Evolutionary conservation across 2,797 vertebrate species (phyloP).

Genomic region (Cyclopterus lumpus): DNA sequence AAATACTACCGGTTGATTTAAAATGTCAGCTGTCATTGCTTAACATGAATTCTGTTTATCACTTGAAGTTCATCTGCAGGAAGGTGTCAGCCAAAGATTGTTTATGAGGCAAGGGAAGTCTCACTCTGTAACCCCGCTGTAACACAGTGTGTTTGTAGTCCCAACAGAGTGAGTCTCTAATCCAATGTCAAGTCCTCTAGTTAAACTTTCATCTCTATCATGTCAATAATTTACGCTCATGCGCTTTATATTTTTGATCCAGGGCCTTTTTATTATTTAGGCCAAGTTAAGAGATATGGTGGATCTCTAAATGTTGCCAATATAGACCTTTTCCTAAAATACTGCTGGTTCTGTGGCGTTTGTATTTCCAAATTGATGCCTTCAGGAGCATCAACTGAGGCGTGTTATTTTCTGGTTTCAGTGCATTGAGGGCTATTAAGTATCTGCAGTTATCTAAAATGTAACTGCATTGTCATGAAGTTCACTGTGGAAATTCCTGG

Average conservation of each 20-base stretch:
- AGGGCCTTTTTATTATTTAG: neutral
- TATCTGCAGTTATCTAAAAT: too few relatives aligned
- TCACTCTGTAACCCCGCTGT: constrained; percentile 9
- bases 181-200: neutral
- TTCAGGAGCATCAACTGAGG: too few relatives aligned
- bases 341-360: too few relatives aligned
- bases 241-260: neutral
- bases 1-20: too few relatives aligned
- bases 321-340: too few relatives aligned
- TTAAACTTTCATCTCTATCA: neutral
- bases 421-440: too few relatives aligned
- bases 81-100: neutral
- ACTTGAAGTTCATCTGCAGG: too few relatives aligned
- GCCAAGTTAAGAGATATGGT: neutral
- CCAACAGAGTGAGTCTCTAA: neutral
- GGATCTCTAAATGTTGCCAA: neutral
- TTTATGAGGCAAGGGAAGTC: constrained; percentile 6
- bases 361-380: too few relatives aligned
- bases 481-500: neutral
- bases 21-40: neutral
- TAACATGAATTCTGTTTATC: too few relatives aligned
- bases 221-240: neutral
- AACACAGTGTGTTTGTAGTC: constrained; percentile 9
- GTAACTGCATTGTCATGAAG: neutral
- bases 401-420: too few relatives aligned